Conservation (phyloP, 2,888 invertebrate genomes). For the Vandiemenella viatica region DNA sequence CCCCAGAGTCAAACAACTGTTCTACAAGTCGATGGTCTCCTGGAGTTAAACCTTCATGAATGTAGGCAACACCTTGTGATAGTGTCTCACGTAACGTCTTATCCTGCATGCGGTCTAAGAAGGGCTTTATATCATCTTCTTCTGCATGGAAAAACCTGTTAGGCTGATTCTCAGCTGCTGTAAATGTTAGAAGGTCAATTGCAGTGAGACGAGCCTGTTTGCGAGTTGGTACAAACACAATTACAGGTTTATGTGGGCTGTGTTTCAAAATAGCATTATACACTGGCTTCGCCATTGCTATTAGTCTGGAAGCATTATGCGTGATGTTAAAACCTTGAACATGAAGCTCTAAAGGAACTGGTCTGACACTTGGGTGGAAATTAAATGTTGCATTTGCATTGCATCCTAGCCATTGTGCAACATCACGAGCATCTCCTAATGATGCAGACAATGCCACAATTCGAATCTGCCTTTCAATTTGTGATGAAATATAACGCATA, state of each 20-base stretch:
- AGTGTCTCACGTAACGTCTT: constrained; percentile 85
- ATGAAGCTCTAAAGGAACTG: constrained; percentile 86
- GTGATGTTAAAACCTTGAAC: constrained; percentile 85
- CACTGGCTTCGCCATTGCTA: constrained; percentile 95
- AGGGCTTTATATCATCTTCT: constrained; percentile 73
- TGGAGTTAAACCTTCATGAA: constrained; percentile 83
- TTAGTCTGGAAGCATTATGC: constrained; percentile 88
- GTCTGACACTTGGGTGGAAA: constrained; percentile 95
- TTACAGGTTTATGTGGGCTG: constrained; percentile 69
- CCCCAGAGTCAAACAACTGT: constrained; percentile 83
- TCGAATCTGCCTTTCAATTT: constrained; percentile 75
- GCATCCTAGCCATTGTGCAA: constrained; percentile 93
- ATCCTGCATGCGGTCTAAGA: constrained; percentile 74
- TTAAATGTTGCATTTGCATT: constrained; percentile 89
- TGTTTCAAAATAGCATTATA: constrained; percentile 82
- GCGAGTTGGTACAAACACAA: constrained; percentile 82
- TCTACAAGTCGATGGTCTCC: constrained; percentile 83
- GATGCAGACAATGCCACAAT: constrained; percentile 90
- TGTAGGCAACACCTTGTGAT: constrained; percentile 88
- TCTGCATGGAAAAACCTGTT: constrained; percentile 81
- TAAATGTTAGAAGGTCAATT: constrained; percentile 86
- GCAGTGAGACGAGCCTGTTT: constrained; percentile 88
- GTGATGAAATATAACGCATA: constrained; percentile 89
- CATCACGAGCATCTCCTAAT: constrained; percentile 85
- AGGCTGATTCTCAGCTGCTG: constrained; percentile 76